Evolutionary conservation across 2,888 invertebrate genomes (phyloP).

Genomic region (Trissonchulus sp.): DNA sequence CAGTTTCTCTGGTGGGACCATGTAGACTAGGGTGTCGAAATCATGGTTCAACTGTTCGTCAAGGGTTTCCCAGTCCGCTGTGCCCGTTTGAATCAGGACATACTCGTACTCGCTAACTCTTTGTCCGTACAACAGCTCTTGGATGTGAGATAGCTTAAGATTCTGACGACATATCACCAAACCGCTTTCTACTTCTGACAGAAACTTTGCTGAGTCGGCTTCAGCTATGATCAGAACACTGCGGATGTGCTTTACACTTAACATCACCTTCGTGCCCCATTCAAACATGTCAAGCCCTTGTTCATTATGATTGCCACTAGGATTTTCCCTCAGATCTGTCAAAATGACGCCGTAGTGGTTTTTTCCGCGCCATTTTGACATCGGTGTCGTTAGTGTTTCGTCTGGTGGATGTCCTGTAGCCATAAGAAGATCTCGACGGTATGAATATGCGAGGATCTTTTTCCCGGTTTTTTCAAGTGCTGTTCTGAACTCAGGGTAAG

Average conservation of each 20-base stretch:
- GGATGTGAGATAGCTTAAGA: not conserved
- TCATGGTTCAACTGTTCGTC: not conserved
- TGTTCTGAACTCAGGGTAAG: not conserved
- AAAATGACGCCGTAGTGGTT: not conserved
- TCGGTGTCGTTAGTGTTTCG: not conserved
- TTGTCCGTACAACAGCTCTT: not conserved
- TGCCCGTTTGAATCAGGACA: not conserved
- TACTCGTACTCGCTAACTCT: not conserved
- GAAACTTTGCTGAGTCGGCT: not conserved
- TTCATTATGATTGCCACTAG: not conserved
- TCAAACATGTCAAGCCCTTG: not conserved
- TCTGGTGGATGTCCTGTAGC: not conserved
- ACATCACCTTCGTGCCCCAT: not conserved
- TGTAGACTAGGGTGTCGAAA: not conserved
- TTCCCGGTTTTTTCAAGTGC: not conserved
- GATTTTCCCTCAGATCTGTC: not conserved
- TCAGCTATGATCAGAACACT: not conserved
- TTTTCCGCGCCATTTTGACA: not conserved
- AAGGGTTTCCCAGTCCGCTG: not conserved
- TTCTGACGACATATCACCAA: not conserved
- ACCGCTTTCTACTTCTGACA: not conserved
- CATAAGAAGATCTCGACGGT: not conserved
- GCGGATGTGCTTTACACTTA: not conserved
- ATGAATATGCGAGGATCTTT: not conserved
- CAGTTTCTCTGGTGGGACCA: too few relatives aligned